A percentile compares a stretch with the other conserved stretches of the same genome.
Evolutionary conservation across 2,888 invertebrate species (phyloP).

Genomic region (Frankliniella fusca): DNA sequence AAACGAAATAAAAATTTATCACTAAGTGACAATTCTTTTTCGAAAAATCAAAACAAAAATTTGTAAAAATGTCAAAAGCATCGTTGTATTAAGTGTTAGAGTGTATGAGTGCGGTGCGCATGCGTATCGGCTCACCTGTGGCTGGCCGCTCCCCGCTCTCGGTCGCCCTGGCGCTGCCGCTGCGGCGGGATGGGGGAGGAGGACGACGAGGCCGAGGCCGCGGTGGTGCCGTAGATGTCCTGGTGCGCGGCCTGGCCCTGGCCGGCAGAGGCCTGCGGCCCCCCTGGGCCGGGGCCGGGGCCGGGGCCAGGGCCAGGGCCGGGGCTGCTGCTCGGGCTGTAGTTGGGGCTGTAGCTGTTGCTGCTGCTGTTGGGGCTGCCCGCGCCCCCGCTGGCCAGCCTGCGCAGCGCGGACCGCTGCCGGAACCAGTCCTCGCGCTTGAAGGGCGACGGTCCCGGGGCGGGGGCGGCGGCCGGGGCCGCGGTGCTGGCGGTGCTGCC

Average conservation of each 20-base stretch:
- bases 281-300: conserved; percentile 36
- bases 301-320: conserved; percentile 39
- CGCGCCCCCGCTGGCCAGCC: conserved; percentile 38
- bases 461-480: neutral
- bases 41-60: too few species aligned
- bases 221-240: neutral
- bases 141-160: too few species aligned
- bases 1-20: too few species aligned
- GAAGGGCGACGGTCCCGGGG: conserved; percentile 44
- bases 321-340: conserved; percentile 36
- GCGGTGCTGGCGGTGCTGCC: neutral
- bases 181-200: neutral
- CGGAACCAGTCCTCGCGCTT: conserved; percentile 53
- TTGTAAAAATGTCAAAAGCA: too few species aligned
- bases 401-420: conserved; percentile 44
- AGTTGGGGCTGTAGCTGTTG: conserved; percentile 39
- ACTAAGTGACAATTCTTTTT: too few species aligned
- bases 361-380: conserved; percentile 33
- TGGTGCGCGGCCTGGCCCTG: neutral
- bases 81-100: too few species aligned
- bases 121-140: too few species aligned
- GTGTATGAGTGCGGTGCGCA: too few species aligned
- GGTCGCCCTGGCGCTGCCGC: too few species aligned
- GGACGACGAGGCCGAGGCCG: neutral
- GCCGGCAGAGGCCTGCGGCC: conserved; percentile 34